phyloP scores from a whole-genome alignment of 2,888 invertebrate species.

The Toxonevra muliebris region DNA sequence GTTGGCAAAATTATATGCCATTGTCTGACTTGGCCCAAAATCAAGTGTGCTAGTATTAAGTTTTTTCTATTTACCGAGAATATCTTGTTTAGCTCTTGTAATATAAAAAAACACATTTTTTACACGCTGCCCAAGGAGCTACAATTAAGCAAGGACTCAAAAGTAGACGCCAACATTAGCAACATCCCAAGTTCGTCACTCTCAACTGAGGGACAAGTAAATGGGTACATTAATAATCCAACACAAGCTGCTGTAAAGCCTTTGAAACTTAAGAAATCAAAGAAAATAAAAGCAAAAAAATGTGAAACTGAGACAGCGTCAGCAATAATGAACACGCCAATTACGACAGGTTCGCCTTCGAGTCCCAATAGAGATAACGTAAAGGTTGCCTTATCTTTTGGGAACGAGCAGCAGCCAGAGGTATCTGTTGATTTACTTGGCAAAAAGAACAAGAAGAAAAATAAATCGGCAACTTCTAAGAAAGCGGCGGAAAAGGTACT shows the following conservation, averaged over 20 bases:
- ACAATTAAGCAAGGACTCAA: background rate
- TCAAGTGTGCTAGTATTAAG: conserved; percentile 16
- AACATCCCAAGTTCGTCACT: too few relatives aligned
- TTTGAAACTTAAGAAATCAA: conserved; percentile 12
- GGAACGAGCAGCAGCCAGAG: too few relatives aligned
- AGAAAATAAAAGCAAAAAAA: conserved; percentile 24
- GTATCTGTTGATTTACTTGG: background rate
- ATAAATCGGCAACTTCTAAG: conserved; percentile 6
- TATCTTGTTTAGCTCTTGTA: background rate
- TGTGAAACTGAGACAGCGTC: background rate
- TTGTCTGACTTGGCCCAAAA: background rate
- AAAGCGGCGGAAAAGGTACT: too few relatives aligned
- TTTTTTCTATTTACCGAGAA: conserved; percentile 12
- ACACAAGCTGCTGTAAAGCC: background rate
- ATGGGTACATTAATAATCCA: too few relatives aligned
- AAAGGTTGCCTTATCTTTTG: too few relatives aligned
- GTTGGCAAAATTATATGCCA: background rate
- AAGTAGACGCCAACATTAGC: background rate
- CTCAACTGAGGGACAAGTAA: conserved; percentile 8
- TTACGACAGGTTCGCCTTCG: too few relatives aligned
- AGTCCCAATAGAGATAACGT: too few relatives aligned
- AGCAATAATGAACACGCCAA: too few relatives aligned
- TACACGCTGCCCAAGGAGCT: conserved; percentile 23
- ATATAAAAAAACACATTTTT: background rate
- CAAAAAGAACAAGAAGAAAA: conserved; percentile 12